Conservation (phyloP, 35 echinoderm and acorn worm species). For the Eucidaris tribuloides region DNA sequence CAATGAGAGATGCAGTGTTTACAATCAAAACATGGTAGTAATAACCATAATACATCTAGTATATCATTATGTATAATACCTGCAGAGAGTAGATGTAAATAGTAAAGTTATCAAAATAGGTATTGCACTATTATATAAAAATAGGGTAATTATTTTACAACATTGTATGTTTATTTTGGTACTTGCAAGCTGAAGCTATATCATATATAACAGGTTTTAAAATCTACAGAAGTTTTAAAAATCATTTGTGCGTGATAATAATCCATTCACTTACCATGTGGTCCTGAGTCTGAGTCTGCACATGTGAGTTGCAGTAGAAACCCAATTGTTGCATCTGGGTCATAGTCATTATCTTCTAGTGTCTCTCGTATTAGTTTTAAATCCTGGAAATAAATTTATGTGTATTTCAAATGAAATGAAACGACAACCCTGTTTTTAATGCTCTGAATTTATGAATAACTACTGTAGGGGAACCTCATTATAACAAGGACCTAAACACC, state of each 20-base stretch:
- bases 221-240: background rate
- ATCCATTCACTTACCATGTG: background rate
- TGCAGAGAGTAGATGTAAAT: no score
- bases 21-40: no score
- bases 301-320: conserved; percentile 48
- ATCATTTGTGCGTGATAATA: background rate
- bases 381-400: conserved; percentile 62
- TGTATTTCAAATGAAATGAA: background rate
- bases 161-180: background rate
- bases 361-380: conserved; percentile 63
- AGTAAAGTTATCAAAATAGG: no score
- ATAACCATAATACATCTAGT: no score
- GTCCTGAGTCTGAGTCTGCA: conserved; percentile 39
- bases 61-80: no score
- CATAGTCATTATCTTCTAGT: conserved; percentile 48
- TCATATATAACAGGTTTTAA: background rate
- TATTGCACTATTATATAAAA: background rate
- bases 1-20: no score
- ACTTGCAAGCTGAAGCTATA: background rate
- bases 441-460: background rate
- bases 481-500: no score
- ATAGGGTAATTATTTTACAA: background rate
- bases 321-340: conserved; percentile 71
- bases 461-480: background rate
- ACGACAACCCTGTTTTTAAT: background rate